Percentiles rank a stretch among this genome's conserved stretches.
These are phyloP conservation scores for Cataglyphis albicans DNA, from an alignment of 2,888 invertebrate genomes.

Conservation along the genomic window DNA sequence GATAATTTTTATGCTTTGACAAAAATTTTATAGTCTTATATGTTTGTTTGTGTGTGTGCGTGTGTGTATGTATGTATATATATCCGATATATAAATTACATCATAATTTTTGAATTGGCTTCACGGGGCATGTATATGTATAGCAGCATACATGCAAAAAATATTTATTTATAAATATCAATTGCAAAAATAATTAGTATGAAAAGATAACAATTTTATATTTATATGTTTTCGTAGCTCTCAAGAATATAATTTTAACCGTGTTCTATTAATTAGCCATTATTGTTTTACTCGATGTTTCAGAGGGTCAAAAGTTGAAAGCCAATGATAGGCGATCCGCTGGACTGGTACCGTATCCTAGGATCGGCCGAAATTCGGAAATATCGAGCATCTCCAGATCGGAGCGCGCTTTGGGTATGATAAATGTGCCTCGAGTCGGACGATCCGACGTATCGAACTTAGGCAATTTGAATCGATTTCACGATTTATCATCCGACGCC, in stretches of 20 bases:
- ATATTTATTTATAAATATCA: neutral
- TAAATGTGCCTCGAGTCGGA: conserved; percentile 78
- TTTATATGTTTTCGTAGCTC: neutral
- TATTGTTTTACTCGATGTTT: conserved; percentile 39
- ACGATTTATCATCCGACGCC: conserved; percentile 54
- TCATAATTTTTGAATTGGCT: neutral
- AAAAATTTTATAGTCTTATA: neutral
- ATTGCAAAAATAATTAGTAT: neutral
- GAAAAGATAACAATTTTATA: neutral
- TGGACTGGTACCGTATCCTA: conserved; percentile 79
- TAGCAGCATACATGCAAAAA: neutral
- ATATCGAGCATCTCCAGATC: conserved; percentile 71
- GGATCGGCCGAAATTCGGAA: conserved; percentile 78
- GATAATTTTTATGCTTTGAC: neutral
- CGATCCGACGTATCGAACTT: conserved; percentile 70
- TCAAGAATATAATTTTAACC: conserved; percentile 18
- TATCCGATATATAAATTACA: neutral
- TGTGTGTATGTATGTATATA: neutral
- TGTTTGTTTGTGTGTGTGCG: neutral
- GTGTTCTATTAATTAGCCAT: neutral
- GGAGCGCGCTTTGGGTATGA: conserved; percentile 76
- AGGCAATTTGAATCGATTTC: conserved; percentile 62
- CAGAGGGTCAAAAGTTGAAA: conserved; percentile 76
- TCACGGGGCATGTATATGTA: neutral
- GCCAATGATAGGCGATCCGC: conserved; percentile 75